Base-by-base conservation (phyloP, 2,888 invertebrate species). In the Steromphala cineraria region DNA sequence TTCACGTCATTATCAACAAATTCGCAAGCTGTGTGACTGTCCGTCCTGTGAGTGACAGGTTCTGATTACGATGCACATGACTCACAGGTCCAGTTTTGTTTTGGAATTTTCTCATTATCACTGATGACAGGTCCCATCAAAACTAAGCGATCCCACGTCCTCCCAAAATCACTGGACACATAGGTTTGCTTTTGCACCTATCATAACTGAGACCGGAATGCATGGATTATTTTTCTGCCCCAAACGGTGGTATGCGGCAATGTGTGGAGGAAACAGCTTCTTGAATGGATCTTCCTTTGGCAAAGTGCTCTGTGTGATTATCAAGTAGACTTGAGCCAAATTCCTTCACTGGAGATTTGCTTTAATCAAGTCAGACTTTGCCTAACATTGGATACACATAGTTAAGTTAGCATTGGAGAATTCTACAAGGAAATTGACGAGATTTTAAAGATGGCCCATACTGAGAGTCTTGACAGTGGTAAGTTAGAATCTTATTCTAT, bases 291-390 rank as follows among this genome's bases (percentile, higher is more conserved):
- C 62, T 62, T 62, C 62, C 62, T 10, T 62, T 62, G 62, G 62
- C 62, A 62, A 62, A 62, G 62, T 62, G 62, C 62, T 62, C 62
- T 62, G 62, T 62, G 62, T 62, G 62, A 62, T 62, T 62, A 62
- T 24, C 62, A 62, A 62, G 62, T 24, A 62, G 24, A 28, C 62
- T 62, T 28, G 28, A 62, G 62, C 62, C 62, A 62, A 62, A 62
- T 62, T 62, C 62, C 28, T 62, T 28, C 62, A 62, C 62, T 0
- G 28, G 28, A 62, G 28, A 62, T 62, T 62, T 62, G 28, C 28
- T 62, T 56, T 19, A 62, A 62, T 62, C 62, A 62, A 62, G 28
- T 62, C 62, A 62, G 62, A n/a, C 62, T 24, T 19, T 21, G 28
- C 17, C 28, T 17, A 62, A 62, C 62, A 19, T 46, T 46, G 46